A percentile compares a stretch with the other conserved stretches of the same genome.
Evolutionary conservation across 1,140 invertebrate genomes (phyloP).

Genomic region (Batillaria attramentaria): DNA sequence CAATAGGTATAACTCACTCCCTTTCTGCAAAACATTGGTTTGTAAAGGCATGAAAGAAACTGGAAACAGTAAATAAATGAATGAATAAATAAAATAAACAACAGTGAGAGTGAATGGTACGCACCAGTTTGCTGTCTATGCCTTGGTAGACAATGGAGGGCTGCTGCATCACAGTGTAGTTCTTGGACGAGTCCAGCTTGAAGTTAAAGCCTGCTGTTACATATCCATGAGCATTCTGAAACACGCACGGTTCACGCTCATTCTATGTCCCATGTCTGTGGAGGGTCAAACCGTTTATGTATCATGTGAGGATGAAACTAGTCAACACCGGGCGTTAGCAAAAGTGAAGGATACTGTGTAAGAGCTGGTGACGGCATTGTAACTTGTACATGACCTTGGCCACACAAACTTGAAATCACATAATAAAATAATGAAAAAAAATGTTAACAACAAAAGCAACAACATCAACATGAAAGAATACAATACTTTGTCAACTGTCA

Average conservation of each 20-base stretch:
- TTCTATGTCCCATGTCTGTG: no score
- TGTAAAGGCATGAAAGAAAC: neutral
- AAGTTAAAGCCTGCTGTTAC: conserved; percentile 84
- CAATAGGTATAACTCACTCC: no score
- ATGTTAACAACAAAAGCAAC: neutral
- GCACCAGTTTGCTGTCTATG: conserved; percentile 55
- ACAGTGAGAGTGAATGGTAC: neutral
- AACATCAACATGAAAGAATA: neutral
- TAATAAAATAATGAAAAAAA: neutral
- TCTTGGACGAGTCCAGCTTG: conserved; percentile 56
- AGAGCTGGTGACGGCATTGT: no score
- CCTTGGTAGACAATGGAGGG: conserved; percentile 59
- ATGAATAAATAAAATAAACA: neutral
- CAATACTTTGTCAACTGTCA: neutral
- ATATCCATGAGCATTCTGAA: conserved; percentile 83
- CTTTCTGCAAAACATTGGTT: no score
- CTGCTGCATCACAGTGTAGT: conserved; percentile 44
- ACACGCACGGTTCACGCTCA: no score
- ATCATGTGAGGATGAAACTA: no score
- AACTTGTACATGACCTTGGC: no score
- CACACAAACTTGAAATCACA: neutral
- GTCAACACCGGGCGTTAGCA: no score
- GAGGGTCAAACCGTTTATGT: no score
- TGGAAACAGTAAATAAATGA: neutral
- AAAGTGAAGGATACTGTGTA: no score